These are phyloP conservation scores for Kryptopterus vitreolus DNA, from an alignment of 2,797 vertebrate species.

Conservation along the genomic window DNA sequence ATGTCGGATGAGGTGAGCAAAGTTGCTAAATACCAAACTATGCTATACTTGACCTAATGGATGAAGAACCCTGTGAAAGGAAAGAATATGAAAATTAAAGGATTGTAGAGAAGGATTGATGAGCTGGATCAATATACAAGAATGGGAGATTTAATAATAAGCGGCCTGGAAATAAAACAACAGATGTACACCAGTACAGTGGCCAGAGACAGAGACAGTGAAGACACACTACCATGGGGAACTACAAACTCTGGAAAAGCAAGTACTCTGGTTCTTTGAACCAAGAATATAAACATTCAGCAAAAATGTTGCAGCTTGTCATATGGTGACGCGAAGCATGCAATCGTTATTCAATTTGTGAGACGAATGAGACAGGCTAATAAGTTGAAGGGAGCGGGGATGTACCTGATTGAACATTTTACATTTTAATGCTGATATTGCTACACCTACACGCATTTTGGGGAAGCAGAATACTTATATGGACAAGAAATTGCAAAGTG, in stretches of 20 bases:
- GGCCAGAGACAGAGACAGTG: neutral
- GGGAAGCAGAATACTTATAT: neutral
- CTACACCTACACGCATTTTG: too few relatives aligned
- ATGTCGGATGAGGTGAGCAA: conserved; percentile 32
- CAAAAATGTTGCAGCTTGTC: too few relatives aligned
- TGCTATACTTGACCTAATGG: conserved; percentile 35
- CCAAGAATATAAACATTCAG: neutral
- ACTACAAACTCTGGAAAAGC: neutral
- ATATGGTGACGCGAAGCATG: too few relatives aligned
- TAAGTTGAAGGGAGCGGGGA: too few relatives aligned
- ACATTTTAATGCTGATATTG: too few relatives aligned
- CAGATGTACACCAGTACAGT: neutral
- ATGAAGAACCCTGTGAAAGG: conserved; percentile 14
- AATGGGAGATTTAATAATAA: conserved; percentile 2
- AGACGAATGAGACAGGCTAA: conserved; percentile 8
- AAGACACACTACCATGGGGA: neutral
- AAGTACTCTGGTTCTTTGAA: conserved; percentile 7
- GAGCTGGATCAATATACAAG: neutral
- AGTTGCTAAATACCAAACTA: conserved; percentile 15
- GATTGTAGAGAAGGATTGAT: neutral
- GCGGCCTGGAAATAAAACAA: neutral
- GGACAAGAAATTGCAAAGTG: conserved; percentile 14
- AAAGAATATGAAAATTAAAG: too few relatives aligned
- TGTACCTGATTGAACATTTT: too few relatives aligned
- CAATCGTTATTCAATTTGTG: neutral